Conservation (phyloP, 2,797 vertebrate genomes). For the Coccyzus lansbergi region DNA sequence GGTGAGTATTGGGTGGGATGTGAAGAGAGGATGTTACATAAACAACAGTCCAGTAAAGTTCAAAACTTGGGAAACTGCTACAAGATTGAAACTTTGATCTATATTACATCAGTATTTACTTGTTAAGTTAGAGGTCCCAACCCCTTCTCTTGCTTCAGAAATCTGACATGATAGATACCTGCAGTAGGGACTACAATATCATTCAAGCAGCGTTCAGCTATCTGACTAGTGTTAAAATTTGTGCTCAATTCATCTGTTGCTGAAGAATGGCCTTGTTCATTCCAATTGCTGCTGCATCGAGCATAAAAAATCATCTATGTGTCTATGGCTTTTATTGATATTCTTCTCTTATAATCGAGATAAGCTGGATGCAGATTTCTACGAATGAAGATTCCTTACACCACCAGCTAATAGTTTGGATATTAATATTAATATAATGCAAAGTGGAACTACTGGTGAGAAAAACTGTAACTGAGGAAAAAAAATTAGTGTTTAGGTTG, state of each 20-base stretch:
- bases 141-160: not conserved
- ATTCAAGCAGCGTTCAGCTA: not conserved
- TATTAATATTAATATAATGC: not conserved
- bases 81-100: not conserved
- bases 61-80: not conserved
- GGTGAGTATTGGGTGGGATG: not conserved
- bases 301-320: not conserved
- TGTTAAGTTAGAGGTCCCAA: not conserved
- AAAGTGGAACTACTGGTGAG: not conserved
- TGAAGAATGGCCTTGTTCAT: not conserved
- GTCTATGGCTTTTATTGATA: not conserved
- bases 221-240: not conserved
- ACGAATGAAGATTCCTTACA: not conserved
- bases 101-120: not conserved
- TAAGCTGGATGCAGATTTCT: not conserved
- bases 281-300: not conserved
- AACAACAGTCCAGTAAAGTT: not conserved
- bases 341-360: not conserved
- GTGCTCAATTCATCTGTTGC: not conserved
- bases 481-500: not conserved
- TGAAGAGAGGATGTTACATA: not conserved
- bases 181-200: not conserved
- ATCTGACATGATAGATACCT: not conserved
- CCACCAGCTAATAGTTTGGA: not conserved
- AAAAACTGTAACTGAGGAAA: not conserved